phyloP scores from a whole-genome alignment of 35 echinoderm and acorn worm species.

The Chiridota heheva region DNA sequence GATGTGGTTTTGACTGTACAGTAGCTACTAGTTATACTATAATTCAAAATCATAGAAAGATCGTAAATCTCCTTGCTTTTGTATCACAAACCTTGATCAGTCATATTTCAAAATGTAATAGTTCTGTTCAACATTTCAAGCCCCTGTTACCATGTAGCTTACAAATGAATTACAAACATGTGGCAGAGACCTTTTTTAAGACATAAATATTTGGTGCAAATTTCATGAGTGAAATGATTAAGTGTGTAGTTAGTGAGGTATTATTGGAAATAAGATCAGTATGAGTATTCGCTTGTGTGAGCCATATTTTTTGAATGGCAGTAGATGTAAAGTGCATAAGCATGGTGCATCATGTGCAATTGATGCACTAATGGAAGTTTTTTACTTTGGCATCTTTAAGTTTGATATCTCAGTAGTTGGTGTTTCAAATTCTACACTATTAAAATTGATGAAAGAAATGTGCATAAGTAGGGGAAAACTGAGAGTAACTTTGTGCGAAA shows the following conservation, averaged over 20 bases:
- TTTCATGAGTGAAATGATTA: neutral
- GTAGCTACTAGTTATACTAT: too few species aligned
- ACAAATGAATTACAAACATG: neutral
- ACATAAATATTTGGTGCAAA: neutral
- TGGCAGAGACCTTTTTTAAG: neutral
- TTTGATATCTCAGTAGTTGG: too few species aligned
- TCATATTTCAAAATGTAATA: neutral
- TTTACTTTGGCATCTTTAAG: slow-evolving; percentile 3
- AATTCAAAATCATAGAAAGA: too few species aligned
- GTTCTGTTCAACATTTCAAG: neutral
- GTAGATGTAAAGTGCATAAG: neutral
- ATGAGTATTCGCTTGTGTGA: neutral
- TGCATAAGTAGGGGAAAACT: too few species aligned
- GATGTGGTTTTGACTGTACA: too few species aligned
- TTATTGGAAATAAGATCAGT: neutral
- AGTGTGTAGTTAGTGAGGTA: neutral
- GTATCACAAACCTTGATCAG: too few species aligned
- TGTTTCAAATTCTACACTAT: too few species aligned
- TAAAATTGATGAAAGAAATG: too few species aligned
- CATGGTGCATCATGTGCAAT: slow-evolving; percentile 24
- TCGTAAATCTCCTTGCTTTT: too few species aligned
- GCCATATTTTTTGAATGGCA: slow-evolving; percentile 12
- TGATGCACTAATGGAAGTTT: slow-evolving; percentile 8
- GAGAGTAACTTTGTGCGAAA: too few species aligned
- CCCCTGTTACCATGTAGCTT: neutral